phyloP scores from a whole-genome alignment of 2,797 vertebrate species.

The Hephaestus fuliginosus region DNA sequence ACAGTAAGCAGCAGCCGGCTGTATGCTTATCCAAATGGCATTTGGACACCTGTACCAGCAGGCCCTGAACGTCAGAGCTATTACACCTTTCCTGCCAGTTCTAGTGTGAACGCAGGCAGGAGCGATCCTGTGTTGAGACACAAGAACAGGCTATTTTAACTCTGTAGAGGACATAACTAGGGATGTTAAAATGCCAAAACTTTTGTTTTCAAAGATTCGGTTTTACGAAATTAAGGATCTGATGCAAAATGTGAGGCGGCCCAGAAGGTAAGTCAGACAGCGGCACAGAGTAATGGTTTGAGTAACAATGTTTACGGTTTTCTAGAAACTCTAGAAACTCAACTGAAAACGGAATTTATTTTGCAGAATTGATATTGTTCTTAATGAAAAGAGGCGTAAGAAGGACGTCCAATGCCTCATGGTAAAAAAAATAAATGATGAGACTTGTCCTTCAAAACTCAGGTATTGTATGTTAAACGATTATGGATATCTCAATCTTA shows the following conservation, averaged over 20 bases:
- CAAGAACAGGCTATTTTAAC: neutral
- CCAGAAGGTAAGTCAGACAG: constrained; percentile 71
- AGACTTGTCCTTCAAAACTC: constrained; percentile 35
- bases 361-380: constrained; percentile 67
- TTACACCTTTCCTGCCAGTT: constrained; percentile 20
- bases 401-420: constrained; percentile 55
- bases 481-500: neutral
- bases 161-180: constrained; percentile 2
- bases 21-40: constrained; percentile 31
- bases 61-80: constrained; percentile 66
- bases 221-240: constrained; percentile 77
- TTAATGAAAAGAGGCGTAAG: constrained; percentile 61
- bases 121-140: constrained; percentile 10
- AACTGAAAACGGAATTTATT: neutral
- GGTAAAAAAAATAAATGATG: constrained; percentile 53
- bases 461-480: constrained; percentile 51
- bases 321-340: too few relatives aligned
- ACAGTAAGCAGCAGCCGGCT: neutral
- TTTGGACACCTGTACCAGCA: constrained; percentile 68
- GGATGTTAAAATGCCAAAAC: constrained; percentile 78
- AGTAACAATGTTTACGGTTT: neutral
- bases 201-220: constrained; percentile 75
- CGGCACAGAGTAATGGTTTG: neutral
- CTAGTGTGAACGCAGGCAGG: constrained; percentile 17
- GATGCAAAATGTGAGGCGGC: constrained; percentile 65